Conservation (phyloP, 2,888 invertebrate genomes). For the Tetheella fluctuosa region DNA sequence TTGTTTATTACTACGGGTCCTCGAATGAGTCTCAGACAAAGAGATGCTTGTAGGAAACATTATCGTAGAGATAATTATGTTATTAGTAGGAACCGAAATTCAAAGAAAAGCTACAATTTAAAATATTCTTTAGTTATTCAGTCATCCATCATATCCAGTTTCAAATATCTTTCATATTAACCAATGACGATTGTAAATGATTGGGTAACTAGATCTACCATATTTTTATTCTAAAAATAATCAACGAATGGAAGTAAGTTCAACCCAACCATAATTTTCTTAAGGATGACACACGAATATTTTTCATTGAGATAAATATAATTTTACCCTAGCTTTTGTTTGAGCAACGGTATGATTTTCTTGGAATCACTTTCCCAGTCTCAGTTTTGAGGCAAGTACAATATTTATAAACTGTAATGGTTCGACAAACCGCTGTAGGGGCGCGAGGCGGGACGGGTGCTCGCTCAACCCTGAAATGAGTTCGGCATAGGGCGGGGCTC, state of each 20-base stretch:
- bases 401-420: constrained; percentile 43
- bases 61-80: not conserved
- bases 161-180: too few species aligned
- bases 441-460: constrained; percentile 60
- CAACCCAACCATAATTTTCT: not conserved
- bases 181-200: too few species aligned
- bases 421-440: constrained; percentile 63
- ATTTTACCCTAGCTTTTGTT: not conserved
- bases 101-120: too few species aligned
- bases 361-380: constrained; percentile 2
- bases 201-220: too few species aligned
- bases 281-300: not conserved
- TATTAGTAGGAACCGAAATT: not conserved
- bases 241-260: not conserved
- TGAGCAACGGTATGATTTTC: not conserved
- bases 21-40: not conserved
- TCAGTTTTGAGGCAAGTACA: constrained; percentile 9
- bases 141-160: too few species aligned
- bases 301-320: not conserved
- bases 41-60: not conserved
- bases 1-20: constrained; percentile 2
- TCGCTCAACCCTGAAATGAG: constrained; percentile 82
- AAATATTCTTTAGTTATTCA: not conserved
- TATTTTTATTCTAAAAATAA: too few species aligned
- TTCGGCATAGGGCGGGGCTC: constrained; percentile 51